Percentiles rank a stretch among this genome's conserved stretches.
phyloP scores from a whole-genome alignment of 2,888 invertebrate species.

The Colostygia pectinataria region DNA sequence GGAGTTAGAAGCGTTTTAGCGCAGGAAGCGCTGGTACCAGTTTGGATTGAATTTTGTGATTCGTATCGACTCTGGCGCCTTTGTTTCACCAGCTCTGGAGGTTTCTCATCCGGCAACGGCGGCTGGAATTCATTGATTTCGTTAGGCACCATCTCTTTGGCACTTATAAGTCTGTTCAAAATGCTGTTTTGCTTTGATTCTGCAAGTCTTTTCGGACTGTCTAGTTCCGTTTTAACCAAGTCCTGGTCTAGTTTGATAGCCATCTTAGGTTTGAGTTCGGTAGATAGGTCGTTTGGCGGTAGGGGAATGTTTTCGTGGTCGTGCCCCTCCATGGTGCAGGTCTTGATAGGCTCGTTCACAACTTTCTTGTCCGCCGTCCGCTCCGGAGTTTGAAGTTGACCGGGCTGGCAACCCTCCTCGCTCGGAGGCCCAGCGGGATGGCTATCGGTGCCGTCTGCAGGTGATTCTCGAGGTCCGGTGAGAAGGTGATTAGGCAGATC shows the following conservation, averaged over 20 bases:
- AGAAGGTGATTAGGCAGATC: slow-evolving; percentile 85
- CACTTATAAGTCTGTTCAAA: slow-evolving; percentile 42
- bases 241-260: slow-evolving; percentile 47
- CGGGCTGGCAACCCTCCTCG: slow-evolving; percentile 84
- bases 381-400: slow-evolving; percentile 84
- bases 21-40: slow-evolving; percentile 43
- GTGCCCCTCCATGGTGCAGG: slow-evolving; percentile 12
- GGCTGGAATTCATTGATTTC: slow-evolving; percentile 31
- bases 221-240: slow-evolving; percentile 44
- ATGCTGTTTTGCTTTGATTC: slow-evolving; percentile 54
- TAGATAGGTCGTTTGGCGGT: slow-evolving; percentile 7
- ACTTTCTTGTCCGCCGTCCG: slow-evolving; percentile 85
- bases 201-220: slow-evolving; percentile 54
- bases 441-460: slow-evolving; percentile 63
- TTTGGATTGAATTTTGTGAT: slow-evolving; percentile 12
- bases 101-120: slow-evolving; percentile 36
- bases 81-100: slow-evolving; percentile 31
- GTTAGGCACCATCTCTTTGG: slow-evolving; percentile 43
- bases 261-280: slow-evolving; percentile 36
- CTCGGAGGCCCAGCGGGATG: slow-evolving; percentile 74
- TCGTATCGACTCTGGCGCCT: slow-evolving; percentile 32
- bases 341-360: slow-evolving; percentile 60
- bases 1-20: slow-evolving; percentile 41
- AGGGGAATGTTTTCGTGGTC: slow-evolving; percentile 14
- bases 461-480: slow-evolving; percentile 77